phyloP scores from a whole-genome alignment of 1,140 invertebrate species.

The Daktulosphaira vitifoliae region DNA sequence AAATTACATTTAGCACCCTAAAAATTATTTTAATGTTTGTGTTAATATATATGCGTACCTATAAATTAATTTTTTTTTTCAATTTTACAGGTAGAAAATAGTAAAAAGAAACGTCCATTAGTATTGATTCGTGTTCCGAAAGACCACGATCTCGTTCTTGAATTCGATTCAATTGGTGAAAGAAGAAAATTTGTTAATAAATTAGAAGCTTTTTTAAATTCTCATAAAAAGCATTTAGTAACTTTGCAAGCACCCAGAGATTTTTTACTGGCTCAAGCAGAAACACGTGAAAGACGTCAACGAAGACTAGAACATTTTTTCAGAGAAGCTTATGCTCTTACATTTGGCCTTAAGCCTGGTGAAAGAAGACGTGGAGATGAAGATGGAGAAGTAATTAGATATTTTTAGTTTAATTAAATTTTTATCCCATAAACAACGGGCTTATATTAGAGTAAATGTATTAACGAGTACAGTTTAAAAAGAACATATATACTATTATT shows the following conservation, averaged over 20 bases:
- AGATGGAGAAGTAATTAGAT: constrained; percentile 31
- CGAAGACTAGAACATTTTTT: constrained; percentile 96
- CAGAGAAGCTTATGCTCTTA: constrained; percentile 91
- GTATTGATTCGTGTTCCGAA: constrained; percentile 76
- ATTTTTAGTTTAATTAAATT: background rate
- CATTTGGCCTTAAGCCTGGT: constrained; percentile 68
- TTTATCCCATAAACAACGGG: no score
- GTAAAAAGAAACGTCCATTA: constrained; percentile 69
- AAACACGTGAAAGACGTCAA: constrained; percentile 90
- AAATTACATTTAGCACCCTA: no score
- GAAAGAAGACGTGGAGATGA: constrained; percentile 44
- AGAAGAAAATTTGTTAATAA: constrained; percentile 85
- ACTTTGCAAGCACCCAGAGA: constrained; percentile 63
- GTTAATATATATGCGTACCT: no score
- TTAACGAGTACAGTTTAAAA: no score
- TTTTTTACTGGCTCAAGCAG: constrained; percentile 83
- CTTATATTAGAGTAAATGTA: no score
- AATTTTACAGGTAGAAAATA: constrained; percentile 47
- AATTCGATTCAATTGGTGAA: constrained; percentile 72
- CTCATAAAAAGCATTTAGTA: constrained; percentile 72
- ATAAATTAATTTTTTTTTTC: no score
- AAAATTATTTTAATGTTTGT: no score
- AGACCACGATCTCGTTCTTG: constrained; percentile 94
- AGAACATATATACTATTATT: no score
- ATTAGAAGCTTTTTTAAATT: constrained; percentile 71